Evolutionary conservation across 2,797 vertebrate species (phyloP), one percentile per base, ranked within the genome.

Genomic region (Novumbra hubbsi): DNA sequence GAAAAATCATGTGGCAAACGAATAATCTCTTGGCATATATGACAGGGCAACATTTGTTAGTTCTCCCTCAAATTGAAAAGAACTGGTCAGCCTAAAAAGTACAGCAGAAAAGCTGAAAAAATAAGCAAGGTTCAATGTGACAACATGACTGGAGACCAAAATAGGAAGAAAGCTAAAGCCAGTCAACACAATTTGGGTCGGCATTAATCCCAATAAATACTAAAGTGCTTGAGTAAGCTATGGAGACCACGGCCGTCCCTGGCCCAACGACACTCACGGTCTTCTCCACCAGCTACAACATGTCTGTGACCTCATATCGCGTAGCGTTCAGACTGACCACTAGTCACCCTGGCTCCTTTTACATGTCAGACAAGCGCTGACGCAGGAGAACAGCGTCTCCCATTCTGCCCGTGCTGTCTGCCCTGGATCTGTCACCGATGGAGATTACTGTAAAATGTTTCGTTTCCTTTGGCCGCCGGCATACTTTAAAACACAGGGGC

Each of bases 401-500:
- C 77, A 81, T 81, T 86, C 83, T 86, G 78, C 85, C 83, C 84
- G 80, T 74, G 65, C 76, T 70, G 52, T 55, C 65, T 19, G 49
- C 73, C 60, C 2, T 79, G 84, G 81, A 89, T 90, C 88, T 89
- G 85, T 90, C 89, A 89, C 81, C 87, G 83, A 83, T 0, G 74
- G 76, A 78, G 83, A 79, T 78, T 78, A 86, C 83, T 89, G 87
- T 91, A 88, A 91, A 92, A 89, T 67, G 76, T 88, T 87, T 87
- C 73, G 69, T 92, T 95, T 94, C 91, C 92, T 91, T 89, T 90
- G 85, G 83, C 83, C 75, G 69, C 72, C 21, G 55, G 3, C 21
- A 0, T 73, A 87, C 89, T 94, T 94, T 93, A 93, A 91, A 94
- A 91, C 89, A 90, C 84, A 77, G 83, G 84, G 79, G 80, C 85